phyloP scores from a whole-genome alignment of 2,113 vertebrate genomes.

The Neodontobutis hainanensis region DNA sequence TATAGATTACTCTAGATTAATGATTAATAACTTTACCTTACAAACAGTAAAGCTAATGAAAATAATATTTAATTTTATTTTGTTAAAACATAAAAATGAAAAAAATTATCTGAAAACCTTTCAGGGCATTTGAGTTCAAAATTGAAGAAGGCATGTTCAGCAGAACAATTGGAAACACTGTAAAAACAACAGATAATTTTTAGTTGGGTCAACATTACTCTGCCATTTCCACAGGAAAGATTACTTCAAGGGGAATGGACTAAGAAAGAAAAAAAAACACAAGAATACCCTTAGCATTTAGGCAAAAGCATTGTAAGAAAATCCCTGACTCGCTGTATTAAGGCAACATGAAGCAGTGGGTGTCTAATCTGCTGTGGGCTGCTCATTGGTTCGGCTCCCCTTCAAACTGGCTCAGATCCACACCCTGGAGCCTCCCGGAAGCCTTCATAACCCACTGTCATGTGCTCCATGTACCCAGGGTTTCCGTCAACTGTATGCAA shows the following conservation, averaged over 20 bases:
- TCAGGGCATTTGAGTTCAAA: too few relatives aligned
- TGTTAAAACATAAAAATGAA: too few relatives aligned
- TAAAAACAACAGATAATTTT: background rate
- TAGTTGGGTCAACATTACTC: slow-evolving; percentile 45
- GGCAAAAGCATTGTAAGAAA: slow-evolving; percentile 72
- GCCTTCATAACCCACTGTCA: slow-evolving; percentile 74
- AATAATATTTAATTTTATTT: too few relatives aligned
- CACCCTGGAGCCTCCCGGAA: slow-evolving; percentile 75
- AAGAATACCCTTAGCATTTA: slow-evolving; percentile 67
- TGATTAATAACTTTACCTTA: slow-evolving; percentile 12
- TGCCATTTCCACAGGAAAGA: slow-evolving; percentile 57
- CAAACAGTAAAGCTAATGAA: slow-evolving; percentile 16
- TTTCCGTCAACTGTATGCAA: slow-evolving; percentile 70
- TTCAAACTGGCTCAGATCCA: slow-evolving; percentile 80
- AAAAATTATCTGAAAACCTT: too few relatives aligned
- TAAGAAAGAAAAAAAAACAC: slow-evolving; percentile 30
- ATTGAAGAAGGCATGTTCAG: background rate
- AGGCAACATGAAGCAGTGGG: slow-evolving; percentile 81
- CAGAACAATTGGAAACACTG: background rate
- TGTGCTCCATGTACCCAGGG: slow-evolving; percentile 73
- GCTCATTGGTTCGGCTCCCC: slow-evolving; percentile 74
- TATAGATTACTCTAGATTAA: background rate
- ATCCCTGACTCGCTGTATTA: slow-evolving; percentile 80
- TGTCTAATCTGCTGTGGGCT: slow-evolving; percentile 81
- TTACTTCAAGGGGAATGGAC: slow-evolving; percentile 47